Conservation (phyloP, 2,888 invertebrate genomes). For the Scaptomyza cyrtandrae region DNA sequence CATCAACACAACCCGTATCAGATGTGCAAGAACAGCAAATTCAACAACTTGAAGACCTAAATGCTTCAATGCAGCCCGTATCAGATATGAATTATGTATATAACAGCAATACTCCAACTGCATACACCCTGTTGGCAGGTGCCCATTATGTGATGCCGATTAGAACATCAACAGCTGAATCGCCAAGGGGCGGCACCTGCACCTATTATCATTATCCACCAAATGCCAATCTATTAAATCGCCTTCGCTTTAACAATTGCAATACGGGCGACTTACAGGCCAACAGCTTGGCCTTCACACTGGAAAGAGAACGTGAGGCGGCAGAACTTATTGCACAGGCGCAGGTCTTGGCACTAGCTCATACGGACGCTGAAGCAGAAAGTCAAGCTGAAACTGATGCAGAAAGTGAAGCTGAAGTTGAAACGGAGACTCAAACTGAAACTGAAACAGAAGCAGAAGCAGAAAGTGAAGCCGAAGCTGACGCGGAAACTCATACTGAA, state of each 20-base stretch:
- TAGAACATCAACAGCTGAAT: not conserved
- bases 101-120: constrained; percentile 9
- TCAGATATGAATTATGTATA: constrained; percentile 6
- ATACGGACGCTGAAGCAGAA: not conserved
- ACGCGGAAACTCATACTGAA: too few species aligned
- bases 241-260: constrained; percentile 34
- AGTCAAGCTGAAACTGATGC: too few species aligned
- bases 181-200: constrained; percentile 10
- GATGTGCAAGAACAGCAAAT: not conserved
- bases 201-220: constrained; percentile 42
- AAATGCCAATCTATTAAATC: constrained; percentile 30
- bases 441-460: not conserved
- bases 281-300: constrained; percentile 31
- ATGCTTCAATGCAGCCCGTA: constrained; percentile 11
- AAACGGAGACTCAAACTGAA: not conserved
- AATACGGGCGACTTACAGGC: constrained; percentile 29
- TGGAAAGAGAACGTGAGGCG: not conserved
- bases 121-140: constrained; percentile 7
- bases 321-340: constrained; percentile 4
- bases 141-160: constrained; percentile 1
- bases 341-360: not conserved
- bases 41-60: constrained; percentile 4
- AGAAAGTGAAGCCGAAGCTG: not conserved
- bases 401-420: too few species aligned
- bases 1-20: constrained; percentile 6